Evolutionary conservation across 1,140 invertebrate genomes (phyloP), one percentile per base, ranked within the genome.

Genomic region (Cherax destructor): DNA sequence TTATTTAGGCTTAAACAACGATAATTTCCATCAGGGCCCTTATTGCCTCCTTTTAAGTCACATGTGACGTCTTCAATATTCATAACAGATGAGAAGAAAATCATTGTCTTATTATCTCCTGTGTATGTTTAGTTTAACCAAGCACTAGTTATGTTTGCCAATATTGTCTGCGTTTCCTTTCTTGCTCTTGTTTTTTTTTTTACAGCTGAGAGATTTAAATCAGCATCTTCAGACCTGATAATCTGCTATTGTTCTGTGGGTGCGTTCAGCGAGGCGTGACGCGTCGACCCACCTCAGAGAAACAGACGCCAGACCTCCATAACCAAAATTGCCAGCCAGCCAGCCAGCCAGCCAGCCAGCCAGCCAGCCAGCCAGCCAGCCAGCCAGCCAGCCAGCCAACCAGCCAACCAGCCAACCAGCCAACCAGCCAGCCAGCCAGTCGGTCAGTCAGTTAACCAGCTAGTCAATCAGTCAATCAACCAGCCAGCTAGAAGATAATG

Each of bases 201-300:
- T 61, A 13, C 30, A 21, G 52, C 61, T 56, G 80, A 7, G 11
- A 83, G 81, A 83, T 83, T 83, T 69, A 83, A 83, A 69, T 69
- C 81, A 49, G 81, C 52, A 69, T 56, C 65, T n/a, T 83, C 69
- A 52, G 81, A 69, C 59, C 59, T 47, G 59, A 83, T 69, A 83
- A 83, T 83, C n/a, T 83, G 59, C 81, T 83, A 69, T 83, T 83
- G 81, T 83, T 83, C 81, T 47, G 4, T 56, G 59, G 47, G 81
- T 47, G 24, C 59, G 81, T 30, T 41, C 59, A 69, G 6, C 81
- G 30, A 69, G 59, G 59, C 59, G 24, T 41, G 30, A 65, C 59
- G 81, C 30, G 80, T 18, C 61, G 18, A 1, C 16, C 56, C 56
- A 65, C 10, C 11, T 18, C 61, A 65, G 30, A 41, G 30, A 41